Evolutionary conservation across 1,140 invertebrate species (phyloP).

Genomic region (Drosophila quadrilineata): DNA sequence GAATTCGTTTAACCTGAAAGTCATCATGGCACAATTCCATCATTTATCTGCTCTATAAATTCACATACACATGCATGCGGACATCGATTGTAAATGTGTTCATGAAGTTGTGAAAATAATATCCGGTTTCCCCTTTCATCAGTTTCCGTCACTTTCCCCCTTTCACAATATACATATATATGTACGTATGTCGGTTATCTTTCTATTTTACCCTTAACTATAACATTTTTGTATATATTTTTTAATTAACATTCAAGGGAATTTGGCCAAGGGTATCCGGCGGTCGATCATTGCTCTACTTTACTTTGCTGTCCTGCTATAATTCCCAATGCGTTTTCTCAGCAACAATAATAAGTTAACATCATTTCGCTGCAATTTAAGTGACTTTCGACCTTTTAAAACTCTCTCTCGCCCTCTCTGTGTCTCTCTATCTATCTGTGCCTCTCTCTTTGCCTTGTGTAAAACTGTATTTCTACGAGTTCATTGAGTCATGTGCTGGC

Average conservation of each 20-base stretch:
- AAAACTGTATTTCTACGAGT: constrained; percentile 42
- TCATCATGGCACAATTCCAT: not conserved
- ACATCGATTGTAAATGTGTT: not conserved
- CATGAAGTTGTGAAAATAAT: not conserved
- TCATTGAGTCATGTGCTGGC: constrained; percentile 27
- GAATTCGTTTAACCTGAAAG: constrained; percentile 16
- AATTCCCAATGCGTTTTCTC: no score
- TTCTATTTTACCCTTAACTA: no score
- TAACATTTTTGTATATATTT: no score
- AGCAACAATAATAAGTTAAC: no score
- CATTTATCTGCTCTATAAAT: not conserved
- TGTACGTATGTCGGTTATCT: not conserved
- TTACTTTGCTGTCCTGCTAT: no score
- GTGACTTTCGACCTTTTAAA: not conserved
- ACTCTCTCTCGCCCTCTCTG: not conserved
- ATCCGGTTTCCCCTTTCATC: no score
- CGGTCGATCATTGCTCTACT: no score
- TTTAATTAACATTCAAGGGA: no score
- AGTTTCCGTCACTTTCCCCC: not conserved
- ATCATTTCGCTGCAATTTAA: constrained; percentile 3
- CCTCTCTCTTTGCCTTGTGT: no score
- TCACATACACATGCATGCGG: not conserved
- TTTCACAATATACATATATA: not conserved
- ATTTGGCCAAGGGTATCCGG: no score
- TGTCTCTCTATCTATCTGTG: not conserved